Percentiles rank a stretch among this genome's conserved stretches.
Evolutionary conservation across 1,140 invertebrate genomes (phyloP).

Genomic region (Melipona quadrifasciata): DNA sequence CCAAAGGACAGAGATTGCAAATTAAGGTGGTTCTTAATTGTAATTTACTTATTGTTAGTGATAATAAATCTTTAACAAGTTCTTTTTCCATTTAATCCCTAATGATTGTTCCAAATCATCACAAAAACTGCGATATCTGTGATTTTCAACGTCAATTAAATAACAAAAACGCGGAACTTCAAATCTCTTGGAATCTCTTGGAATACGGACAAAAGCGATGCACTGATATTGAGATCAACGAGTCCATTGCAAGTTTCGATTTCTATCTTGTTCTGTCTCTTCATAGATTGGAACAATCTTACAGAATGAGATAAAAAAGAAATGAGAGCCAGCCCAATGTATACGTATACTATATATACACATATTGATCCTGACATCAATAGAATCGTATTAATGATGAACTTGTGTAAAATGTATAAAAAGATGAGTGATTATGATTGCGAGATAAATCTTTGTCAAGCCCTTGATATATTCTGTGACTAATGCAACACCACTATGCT

Average conservation of each 20-base stretch:
- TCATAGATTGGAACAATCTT: neutral
- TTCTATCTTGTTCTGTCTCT: neutral
- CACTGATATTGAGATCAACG: neutral
- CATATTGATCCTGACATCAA: slow-evolving; percentile 26
- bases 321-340: too few species aligned
- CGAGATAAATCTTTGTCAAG: slow-evolving; percentile 32
- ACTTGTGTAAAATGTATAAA: slow-evolving; percentile 46
- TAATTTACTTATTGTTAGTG: too few species aligned
- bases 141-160: too few species aligned
- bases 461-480: neutral
- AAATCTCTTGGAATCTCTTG: neutral
- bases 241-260: neutral
- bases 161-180: neutral
- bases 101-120: neutral
- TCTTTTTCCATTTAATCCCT: neutral
- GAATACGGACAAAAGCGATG: neutral
- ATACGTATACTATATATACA: neutral
- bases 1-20: neutral
- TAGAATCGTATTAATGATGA: slow-evolving; percentile 45
- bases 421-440: slow-evolving; percentile 58
- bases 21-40: neutral
- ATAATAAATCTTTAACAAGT: neutral
- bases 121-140: neutral
- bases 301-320: neutral
- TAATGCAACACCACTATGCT: slow-evolving; percentile 3